Conservation (phyloP, 2,113 vertebrate species). For the Candoia aspera region DNA sequence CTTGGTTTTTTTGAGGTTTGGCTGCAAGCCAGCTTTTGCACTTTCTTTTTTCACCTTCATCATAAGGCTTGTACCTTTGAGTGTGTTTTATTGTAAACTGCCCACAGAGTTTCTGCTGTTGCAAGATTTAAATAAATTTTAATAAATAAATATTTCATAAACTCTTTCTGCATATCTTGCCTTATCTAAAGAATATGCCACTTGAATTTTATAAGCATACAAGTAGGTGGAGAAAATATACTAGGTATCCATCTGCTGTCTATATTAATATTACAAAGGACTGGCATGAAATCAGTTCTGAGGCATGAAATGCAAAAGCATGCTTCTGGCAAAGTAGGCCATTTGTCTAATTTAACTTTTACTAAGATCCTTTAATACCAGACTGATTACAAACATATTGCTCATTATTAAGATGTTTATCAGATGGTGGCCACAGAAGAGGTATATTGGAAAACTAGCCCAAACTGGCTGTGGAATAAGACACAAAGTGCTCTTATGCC, state of each 20-base stretch:
- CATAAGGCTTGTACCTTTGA: neutral
- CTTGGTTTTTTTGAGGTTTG: too few relatives aligned
- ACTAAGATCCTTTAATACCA: conserved; percentile 28
- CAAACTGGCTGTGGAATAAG: neutral
- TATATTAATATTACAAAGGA: neutral
- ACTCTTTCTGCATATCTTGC: conserved; percentile 4
- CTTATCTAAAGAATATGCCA: neutral
- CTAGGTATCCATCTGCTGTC: neutral
- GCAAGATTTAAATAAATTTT: too few relatives aligned
- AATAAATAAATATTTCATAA: neutral
- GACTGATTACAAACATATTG: conserved; percentile 1
- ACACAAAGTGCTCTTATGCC: neutral
- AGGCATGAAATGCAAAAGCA: conserved; percentile 9
- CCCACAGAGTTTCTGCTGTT: neutral
- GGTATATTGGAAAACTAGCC: neutral
- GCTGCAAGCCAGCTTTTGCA: too few relatives aligned
- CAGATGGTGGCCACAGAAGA: neutral
- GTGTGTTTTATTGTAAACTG: neutral
- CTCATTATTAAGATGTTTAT: neutral
- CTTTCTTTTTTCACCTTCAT: too few relatives aligned
- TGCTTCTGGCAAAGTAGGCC: neutral
- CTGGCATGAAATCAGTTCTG: neutral
- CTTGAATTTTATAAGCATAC: neutral
- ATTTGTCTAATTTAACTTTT: conserved; percentile 30
- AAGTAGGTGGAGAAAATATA: neutral